Conservation (phyloP, 2,113 vertebrate species). For the Phrynocephalus versicolor region DNA sequence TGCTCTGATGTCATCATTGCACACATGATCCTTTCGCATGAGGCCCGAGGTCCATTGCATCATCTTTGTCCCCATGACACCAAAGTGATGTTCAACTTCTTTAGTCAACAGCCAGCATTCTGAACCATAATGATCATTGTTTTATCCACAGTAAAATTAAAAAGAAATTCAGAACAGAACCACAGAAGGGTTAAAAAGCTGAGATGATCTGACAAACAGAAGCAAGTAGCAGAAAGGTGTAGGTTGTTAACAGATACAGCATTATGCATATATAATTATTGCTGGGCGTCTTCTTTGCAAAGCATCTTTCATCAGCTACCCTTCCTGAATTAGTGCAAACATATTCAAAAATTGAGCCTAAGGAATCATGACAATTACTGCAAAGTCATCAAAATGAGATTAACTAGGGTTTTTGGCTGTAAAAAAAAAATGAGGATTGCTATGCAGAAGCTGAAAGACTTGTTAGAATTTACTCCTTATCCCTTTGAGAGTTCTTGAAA, state of each 20-base stretch:
- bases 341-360: conserved; percentile 16
- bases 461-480: conserved; percentile 18
- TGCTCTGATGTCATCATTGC: too few relatives aligned
- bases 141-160: background rate
- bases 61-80: too few relatives aligned
- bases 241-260: background rate
- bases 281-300: background rate
- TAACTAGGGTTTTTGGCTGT: background rate
- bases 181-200: background rate
- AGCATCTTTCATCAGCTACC: conserved; percentile 29
- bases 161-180: background rate
- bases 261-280: background rate
- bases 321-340: background rate
- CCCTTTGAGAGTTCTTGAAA: conserved; percentile 8
- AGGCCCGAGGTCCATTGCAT: too few relatives aligned
- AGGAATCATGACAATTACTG: conserved; percentile 27
- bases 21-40: too few relatives aligned
- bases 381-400: conserved; percentile 36
- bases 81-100: too few relatives aligned
- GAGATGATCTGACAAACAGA: background rate
- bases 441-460: conserved; percentile 12
- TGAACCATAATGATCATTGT: background rate
- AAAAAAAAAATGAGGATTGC: conserved; percentile 18
- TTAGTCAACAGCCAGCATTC: too few relatives aligned
- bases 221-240: conserved; percentile 4